Percentiles rank a stretch among this genome's conserved stretches.
Evolutionary conservation across 2,888 invertebrate species (phyloP).

Genomic region (Microctonus hyperodae): DNA sequence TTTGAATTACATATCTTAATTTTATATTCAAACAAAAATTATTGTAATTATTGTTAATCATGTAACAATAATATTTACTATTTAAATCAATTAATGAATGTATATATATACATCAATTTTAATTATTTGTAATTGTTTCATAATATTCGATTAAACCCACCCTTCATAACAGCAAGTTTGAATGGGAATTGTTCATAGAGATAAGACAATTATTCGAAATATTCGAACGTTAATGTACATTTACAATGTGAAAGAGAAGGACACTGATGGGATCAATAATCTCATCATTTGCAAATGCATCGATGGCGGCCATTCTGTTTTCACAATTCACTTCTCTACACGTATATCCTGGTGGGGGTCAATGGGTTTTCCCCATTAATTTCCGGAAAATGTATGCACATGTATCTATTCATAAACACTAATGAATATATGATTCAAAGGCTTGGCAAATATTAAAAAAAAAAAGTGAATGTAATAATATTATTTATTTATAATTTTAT

Average conservation of each 20-base stretch:
- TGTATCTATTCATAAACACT: neutral
- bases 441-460: neutral
- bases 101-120: neutral
- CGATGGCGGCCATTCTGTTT: slow-evolving; percentile 29
- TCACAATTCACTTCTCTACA: slow-evolving; percentile 4
- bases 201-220: neutral
- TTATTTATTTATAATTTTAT: too few species aligned
- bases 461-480: neutral
- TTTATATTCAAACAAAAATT: neutral
- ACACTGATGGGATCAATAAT: slow-evolving; percentile 41
- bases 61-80: neutral
- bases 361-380: neutral
- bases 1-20: neutral
- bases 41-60: neutral
- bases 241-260: slow-evolving; percentile 1
- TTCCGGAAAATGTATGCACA: neutral
- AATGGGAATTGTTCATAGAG: neutral
- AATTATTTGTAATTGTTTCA: neutral
- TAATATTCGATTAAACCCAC: neutral
- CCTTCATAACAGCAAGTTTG: neutral
- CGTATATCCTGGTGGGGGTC: neutral
- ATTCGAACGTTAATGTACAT: neutral
- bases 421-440: neutral
- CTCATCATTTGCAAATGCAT: slow-evolving; percentile 38
- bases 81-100: too few species aligned